These are phyloP conservation scores for Drosophila mayaguana DNA, from an alignment of 2,888 invertebrate species.

Conservation along the genomic window DNA sequence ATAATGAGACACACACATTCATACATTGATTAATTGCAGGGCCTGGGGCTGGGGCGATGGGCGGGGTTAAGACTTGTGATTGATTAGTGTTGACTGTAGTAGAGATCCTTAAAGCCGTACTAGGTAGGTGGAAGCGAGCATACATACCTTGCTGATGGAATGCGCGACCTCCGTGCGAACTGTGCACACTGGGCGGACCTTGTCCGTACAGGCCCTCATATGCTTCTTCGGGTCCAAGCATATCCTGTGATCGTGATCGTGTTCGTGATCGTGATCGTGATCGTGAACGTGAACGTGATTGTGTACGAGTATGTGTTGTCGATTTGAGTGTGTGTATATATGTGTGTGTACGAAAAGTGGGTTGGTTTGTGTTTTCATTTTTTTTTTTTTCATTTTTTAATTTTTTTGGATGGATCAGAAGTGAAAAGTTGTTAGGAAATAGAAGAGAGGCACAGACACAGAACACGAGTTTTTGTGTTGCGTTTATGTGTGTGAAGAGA, in stretches of 20 bases:
- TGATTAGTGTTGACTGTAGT: slow-evolving; percentile 37
- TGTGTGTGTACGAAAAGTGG: slow-evolving; percentile 3
- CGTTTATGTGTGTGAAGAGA: slow-evolving; percentile 40
- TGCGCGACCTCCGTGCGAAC: slow-evolving; percentile 91
- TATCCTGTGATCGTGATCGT: slow-evolving; percentile 82
- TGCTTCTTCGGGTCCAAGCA: slow-evolving; percentile 95
- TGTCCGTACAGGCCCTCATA: slow-evolving; percentile 97
- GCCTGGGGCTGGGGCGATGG: not conserved
- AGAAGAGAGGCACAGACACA: slow-evolving; percentile 66
- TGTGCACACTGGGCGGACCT: slow-evolving; percentile 94
- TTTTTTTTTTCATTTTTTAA: slow-evolving; percentile 25
- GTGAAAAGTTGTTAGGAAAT: slow-evolving; percentile 81
- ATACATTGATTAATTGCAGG: slow-evolving; percentile 19
- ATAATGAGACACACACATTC: slow-evolving; percentile 18
- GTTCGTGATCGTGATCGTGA: slow-evolving; percentile 5
- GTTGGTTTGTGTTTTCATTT: slow-evolving; percentile 25
- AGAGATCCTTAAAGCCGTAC: slow-evolving; percentile 46
- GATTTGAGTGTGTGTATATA: slow-evolving; percentile 37
- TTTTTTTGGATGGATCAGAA: slow-evolving; percentile 64
- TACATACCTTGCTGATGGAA: slow-evolving; percentile 93
- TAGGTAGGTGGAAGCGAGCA: slow-evolving; percentile 43
- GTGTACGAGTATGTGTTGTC: slow-evolving; percentile 40
- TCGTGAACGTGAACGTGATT: slow-evolving; percentile 42
- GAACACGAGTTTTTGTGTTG: slow-evolving; percentile 62
- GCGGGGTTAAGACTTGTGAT: slow-evolving; percentile 20